A percentile compares a stretch with the other conserved stretches of the same genome.
These are phyloP conservation scores for Nomada fucata DNA, from an alignment of 2,888 invertebrate genomes.

Conservation along the genomic window DNA sequence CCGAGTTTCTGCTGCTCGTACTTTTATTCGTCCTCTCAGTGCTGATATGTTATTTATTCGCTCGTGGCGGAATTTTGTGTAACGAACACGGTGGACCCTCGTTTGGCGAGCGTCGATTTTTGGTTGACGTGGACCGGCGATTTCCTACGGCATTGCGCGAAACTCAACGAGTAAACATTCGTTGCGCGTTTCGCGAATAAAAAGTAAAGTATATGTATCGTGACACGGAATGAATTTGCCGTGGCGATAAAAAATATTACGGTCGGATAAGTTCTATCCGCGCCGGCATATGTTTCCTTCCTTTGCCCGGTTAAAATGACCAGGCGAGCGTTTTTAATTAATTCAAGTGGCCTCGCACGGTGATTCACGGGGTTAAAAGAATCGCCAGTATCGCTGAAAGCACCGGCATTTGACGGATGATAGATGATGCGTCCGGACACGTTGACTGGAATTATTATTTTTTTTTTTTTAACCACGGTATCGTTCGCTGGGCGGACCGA, in stretches of 20 bases:
- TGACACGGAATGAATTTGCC: not conserved
- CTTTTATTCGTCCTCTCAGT: no score
- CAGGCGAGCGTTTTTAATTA: constrained; percentile 49
- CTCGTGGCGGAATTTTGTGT: no score
- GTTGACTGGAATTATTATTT: constrained; percentile 18
- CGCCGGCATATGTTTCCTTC: not conserved
- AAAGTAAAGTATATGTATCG: constrained; percentile 5
- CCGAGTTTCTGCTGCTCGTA: no score
- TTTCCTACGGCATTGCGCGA: not conserved
- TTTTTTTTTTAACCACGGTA: constrained; percentile 17
- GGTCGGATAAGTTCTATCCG: constrained; percentile 4
- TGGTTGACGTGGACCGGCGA: not conserved
- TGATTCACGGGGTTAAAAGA: constrained; percentile 23
- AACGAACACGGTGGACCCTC: no score
- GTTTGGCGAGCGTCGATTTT: no score
- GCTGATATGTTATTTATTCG: no score
- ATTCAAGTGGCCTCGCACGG: constrained; percentile 50
- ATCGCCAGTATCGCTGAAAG: constrained; percentile 35
- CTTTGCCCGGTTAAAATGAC: constrained; percentile 10
- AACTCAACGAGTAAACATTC: constrained; percentile 29
- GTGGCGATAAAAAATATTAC: constrained; percentile 21
- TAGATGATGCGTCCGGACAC: constrained; percentile 3
- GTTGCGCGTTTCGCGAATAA: constrained; percentile 11
- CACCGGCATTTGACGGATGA: constrained; percentile 4
- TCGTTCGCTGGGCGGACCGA: not conserved